Conservation (phyloP, 2,797 vertebrate genomes). For the Champsocephalus esox region DNA sequence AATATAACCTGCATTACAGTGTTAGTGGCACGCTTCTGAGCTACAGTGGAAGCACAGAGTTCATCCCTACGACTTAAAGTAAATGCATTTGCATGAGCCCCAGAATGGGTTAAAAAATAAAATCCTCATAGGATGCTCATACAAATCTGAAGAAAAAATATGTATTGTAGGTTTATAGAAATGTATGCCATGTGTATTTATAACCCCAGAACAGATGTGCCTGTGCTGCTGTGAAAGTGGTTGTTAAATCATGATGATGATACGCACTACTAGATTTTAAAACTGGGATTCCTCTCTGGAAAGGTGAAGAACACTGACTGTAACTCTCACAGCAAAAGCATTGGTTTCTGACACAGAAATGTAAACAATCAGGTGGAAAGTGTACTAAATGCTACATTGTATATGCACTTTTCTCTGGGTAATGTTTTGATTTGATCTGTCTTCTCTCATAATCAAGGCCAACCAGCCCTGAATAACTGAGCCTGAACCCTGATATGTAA, state of each 20-base stretch:
- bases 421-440: neutral
- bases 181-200: slow-evolving; percentile 13
- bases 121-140: slow-evolving; percentile 4
- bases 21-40: neutral
- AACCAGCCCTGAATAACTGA: neutral
- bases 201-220: slow-evolving; percentile 1
- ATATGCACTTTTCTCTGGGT: neutral
- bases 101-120: slow-evolving; percentile 10
- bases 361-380: neutral
- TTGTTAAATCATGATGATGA: slow-evolving; percentile 16
- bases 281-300: neutral
- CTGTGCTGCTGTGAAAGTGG: slow-evolving; percentile 5
- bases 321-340: neutral
- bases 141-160: slow-evolving; percentile 3
- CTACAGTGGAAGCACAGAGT: neutral
- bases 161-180: slow-evolving; percentile 4
- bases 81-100: neutral
- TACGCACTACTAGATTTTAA: neutral
- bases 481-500: neutral
- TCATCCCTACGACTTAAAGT: neutral
- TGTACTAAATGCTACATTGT: neutral
- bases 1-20: slow-evolving; percentile 3
- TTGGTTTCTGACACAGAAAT: neutral
- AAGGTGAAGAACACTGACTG: neutral
- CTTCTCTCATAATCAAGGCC: neutral